Base-by-base conservation (phyloP, 2,888 invertebrate species). In the Synanthedon formicaeformis region DNA sequence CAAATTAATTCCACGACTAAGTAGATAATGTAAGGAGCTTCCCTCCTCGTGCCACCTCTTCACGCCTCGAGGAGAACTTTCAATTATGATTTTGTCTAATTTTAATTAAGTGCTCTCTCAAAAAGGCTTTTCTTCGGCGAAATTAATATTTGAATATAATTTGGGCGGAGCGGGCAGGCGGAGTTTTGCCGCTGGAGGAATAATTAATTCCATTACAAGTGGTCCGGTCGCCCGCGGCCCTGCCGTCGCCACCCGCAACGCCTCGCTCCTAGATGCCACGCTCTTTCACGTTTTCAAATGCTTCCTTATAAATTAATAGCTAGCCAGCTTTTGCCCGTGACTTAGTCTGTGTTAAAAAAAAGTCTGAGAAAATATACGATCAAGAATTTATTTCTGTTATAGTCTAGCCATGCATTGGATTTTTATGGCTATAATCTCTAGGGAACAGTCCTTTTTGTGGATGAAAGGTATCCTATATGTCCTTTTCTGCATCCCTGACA, bases 71-170 rank as follows among this genome's bases (percentile, higher is more conserved):
- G 82, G 81, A 84, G 84, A 86, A 87, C 83, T 84, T 87, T 87
- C 87, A 87, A 86, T 87, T 87, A 87, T 83, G 82, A 87, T 86
- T 87, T 87, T 84, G 85, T 86, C 85, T 86, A 86, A 87, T 86
- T 86, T 87, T 86, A 86, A 87, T 87, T 86, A 87, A 86, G 86
- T 83, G 83, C 80, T 85, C 83, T 85, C 83, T 86, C 83, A 79
- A 83, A 83, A 84, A 85, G 83, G 84, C 83, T 82, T 86, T 85
- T 80, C 85, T 81, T 77, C 81, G 79, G 75, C 77, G 81, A 85
- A 88, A 87, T 88, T 88, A 87, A 86, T 88, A 88, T 87, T 88
- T 86, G 84, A 86, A 85, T 86, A 85, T 86, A 88, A 88, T 85
- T 87, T 86, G 73, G 84, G 87, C 73, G 78, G 86, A 79, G 74